Evolutionary conservation across 2,113 vertebrate genomes (phyloP).

Genomic region (Nannospalax galili): DNA sequence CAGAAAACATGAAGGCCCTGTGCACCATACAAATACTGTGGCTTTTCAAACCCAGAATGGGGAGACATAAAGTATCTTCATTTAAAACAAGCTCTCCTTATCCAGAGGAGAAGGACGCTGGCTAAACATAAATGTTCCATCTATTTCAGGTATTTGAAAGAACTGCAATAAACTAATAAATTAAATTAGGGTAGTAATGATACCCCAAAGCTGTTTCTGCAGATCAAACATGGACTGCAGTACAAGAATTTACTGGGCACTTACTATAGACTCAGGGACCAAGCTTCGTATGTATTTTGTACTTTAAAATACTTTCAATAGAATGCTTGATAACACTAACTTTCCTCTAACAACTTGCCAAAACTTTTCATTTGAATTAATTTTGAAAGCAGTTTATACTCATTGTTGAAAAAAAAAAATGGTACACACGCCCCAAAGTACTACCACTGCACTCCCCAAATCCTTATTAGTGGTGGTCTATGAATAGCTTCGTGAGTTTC

Average conservation of each 20-base stretch:
- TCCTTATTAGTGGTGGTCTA: background rate
- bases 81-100: constrained; percentile 42
- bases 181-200: constrained; percentile 6
- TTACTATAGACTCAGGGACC: background rate
- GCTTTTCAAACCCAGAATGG: constrained; percentile 27
- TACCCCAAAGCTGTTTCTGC: background rate
- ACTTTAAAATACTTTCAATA: background rate
- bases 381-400: background rate
- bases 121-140: background rate
- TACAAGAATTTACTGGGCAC: background rate
- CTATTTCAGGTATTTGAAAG: background rate
- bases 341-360: background rate
- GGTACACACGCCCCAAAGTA: background rate
- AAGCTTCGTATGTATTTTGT: background rate
- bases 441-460: background rate
- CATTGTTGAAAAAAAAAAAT: background rate
- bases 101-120: background rate
- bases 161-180: constrained; percentile 12
- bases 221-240: background rate
- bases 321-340: background rate
- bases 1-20: background rate
- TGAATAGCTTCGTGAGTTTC: background rate
- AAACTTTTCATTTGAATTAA: constrained; percentile 24
- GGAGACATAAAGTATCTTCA: background rate
- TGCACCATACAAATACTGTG: background rate